Evolutionary conservation across 2,888 invertebrate species (phyloP), one percentile per base, ranked within the genome.

Genomic region (Heliothis peltigera): DNA sequence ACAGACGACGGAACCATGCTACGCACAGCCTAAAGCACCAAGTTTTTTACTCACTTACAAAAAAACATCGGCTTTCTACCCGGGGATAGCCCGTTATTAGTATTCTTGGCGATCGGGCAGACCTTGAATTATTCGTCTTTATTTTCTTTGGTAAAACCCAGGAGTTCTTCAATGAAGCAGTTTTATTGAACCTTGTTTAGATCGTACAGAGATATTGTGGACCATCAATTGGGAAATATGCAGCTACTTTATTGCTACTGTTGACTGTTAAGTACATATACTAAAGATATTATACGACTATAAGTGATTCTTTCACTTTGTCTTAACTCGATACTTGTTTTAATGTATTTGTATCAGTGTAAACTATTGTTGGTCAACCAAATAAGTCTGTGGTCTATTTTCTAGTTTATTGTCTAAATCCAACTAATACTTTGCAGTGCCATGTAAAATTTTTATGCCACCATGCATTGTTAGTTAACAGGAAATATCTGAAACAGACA

Each of bases 1-100:
- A 19, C n/a, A 3, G 0, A 17, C 32, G 3, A 53, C 71, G 53
- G 69, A 69, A 70, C 71, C 0, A 10, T 10, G 10, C 18, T 17
- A 7, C 2, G 25, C 19, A n/a, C 3, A 10, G 1, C 15, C 42
- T 2, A 4, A 46, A 7, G 12, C 46, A 42, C 10, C 18, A 10
- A 12, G 4, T 3, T 4, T 0, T 44, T 59, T 42, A 52, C 44
- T 68, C n/a, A 17, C 1, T 39, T 22, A 1, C 18, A 71, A 53
- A 48, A 39, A 55, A 48, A 46, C 17, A 8, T 4, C 21, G n/a
- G 15, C 62, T 73, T 71, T 68, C 58, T 52, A 58, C 43, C 6
- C 68, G 73, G 73, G 73, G 56, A 71, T 43, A 73, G 73, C 73
- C 71, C 71, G n/a, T 17, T n/a, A 52, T 54, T 51, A 19, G 17